These are phyloP conservation scores for Trypoxylus dichotomus DNA, from an alignment of 1,140 invertebrate genomes.

Conservation along the genomic window DNA sequence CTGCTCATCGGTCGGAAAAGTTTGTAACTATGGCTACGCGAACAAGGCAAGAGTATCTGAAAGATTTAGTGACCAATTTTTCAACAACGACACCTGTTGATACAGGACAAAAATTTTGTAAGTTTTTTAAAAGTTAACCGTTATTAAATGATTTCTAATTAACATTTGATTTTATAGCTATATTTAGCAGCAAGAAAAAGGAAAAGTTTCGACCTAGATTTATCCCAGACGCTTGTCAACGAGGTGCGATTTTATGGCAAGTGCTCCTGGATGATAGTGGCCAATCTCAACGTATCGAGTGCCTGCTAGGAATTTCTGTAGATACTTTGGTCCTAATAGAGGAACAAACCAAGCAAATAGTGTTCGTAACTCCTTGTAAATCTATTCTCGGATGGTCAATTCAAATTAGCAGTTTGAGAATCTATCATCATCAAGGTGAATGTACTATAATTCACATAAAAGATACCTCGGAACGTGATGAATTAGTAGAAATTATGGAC, in stretches of 20 bases:
- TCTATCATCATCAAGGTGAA: conserved; percentile 81
- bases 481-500: conserved; percentile 76
- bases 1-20: conserved; percentile 93
- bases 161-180: conserved; percentile 55
- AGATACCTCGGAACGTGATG: conserved; percentile 69
- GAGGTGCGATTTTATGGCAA: conserved; percentile 79
- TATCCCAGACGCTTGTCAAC: conserved; percentile 66
- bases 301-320: conserved; percentile 83
- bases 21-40: conserved; percentile 96
- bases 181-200: conserved; percentile 74
- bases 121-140: conserved; percentile 52
- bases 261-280: conserved; percentile 73
- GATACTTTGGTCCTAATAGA: conserved; percentile 88
- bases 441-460: conserved; percentile 75
- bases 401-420: conserved; percentile 60
- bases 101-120: conserved; percentile 87
- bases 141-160: not conserved
- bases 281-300: conserved; percentile 70
- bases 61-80: conserved; percentile 87
- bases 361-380: conserved; percentile 84
- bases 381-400: conserved; percentile 69
- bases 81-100: conserved; percentile 80
- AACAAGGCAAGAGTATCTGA: conserved; percentile 94
- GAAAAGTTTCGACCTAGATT: conserved; percentile 66
- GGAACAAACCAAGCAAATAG: conserved; percentile 77